Conservation (phyloP, 2,797 vertebrate species). For the Phataginus tetradactyla region DNA sequence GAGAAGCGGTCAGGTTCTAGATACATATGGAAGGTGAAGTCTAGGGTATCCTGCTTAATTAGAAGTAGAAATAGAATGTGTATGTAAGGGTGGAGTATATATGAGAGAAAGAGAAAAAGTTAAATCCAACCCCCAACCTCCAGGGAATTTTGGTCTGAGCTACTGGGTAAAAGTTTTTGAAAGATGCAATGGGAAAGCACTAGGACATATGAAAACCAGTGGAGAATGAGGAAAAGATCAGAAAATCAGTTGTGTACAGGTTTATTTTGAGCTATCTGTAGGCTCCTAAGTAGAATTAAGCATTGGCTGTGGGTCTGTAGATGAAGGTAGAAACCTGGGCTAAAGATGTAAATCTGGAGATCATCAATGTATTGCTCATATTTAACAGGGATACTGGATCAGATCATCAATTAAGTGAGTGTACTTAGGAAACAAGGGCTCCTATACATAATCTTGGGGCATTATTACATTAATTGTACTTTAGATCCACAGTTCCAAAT, state of each 20-base stretch:
- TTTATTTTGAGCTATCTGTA: neutral
- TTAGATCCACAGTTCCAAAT: neutral
- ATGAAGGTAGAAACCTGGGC: neutral
- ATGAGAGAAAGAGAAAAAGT: neutral
- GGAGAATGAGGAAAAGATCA: neutral
- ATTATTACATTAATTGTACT: neutral
- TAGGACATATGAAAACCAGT: neutral
- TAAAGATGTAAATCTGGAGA: neutral
- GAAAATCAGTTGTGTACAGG: neutral
- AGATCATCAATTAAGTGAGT: neutral
- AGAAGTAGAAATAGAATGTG: neutral
- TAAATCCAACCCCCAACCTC: no score
- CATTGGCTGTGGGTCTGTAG: neutral
- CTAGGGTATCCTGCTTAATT: neutral
- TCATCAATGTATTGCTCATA: neutral
- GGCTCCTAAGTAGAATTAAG: neutral
- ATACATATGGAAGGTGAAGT: neutral
- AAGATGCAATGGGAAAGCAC: neutral
- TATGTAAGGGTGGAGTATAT: rapidly evolving
- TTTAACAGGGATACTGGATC: neutral
- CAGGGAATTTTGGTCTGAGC: neutral
- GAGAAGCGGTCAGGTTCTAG: neutral
- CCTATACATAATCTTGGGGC: neutral
- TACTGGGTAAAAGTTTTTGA: neutral
- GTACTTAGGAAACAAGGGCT: neutral